These are phyloP conservation scores for Drosophila simulans DNA, from an alignment of 1,140 invertebrate genomes.

Conservation along the genomic window DNA sequence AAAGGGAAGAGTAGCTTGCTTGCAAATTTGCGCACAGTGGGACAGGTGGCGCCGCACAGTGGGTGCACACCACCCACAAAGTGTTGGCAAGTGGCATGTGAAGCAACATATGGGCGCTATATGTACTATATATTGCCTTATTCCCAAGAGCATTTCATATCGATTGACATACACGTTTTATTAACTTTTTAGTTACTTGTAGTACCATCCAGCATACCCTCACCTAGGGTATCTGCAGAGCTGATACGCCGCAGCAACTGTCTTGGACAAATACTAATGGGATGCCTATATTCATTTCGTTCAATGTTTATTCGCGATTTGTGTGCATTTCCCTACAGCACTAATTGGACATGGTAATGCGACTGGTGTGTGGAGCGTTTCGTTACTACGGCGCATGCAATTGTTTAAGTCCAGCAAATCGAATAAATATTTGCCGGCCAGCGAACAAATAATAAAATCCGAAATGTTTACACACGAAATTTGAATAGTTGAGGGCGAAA, in stretches of 20 bases:
- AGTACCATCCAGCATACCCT: background rate
- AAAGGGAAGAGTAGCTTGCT: background rate
- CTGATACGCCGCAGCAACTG: background rate
- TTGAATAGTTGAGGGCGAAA: conserved; percentile 1
- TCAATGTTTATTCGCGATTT: conserved; percentile 21
- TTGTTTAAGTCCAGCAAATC: conserved; percentile 26
- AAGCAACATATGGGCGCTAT: conserved; percentile 6
- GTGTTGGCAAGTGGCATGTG: background rate
- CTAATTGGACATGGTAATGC: conserved; percentile 17
- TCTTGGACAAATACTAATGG: background rate
- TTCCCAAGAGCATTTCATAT: conserved; percentile 2
- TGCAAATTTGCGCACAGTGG: conserved; percentile 8
- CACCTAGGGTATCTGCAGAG: background rate
- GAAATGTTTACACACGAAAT: conserved; percentile 4
- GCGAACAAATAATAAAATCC: conserved; percentile 5
- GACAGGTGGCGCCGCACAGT: conserved; percentile 3
- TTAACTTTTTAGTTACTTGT: background rate
- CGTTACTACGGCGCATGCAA: background rate
- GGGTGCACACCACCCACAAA: background rate
- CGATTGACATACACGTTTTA: background rate
- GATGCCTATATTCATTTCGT: conserved; percentile 9
- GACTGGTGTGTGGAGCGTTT: background rate
- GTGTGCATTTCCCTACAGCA: conserved; percentile 4
- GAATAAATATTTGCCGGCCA: conserved; percentile 26
- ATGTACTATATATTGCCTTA: background rate